Evolutionary conservation across 2,888 invertebrate genomes (phyloP).

Genomic region (Pristionchus arcanus): DNA sequence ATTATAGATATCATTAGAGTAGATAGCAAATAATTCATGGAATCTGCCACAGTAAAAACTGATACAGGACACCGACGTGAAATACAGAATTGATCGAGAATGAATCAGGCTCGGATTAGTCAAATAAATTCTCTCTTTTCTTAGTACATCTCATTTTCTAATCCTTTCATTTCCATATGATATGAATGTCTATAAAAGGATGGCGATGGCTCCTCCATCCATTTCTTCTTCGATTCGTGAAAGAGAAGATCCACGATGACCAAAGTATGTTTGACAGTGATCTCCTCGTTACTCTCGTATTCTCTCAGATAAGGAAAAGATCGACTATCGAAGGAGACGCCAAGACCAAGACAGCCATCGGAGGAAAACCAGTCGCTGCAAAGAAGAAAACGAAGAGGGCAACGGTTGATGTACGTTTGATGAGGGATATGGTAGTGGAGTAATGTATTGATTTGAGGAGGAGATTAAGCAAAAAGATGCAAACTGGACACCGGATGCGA

Average conservation of each 20-base stretch:
- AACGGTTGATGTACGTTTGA: slow-evolving; percentile 2
- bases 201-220: not conserved
- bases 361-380: not conserved
- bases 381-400: slow-evolving; percentile 25
- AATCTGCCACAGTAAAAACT: no score
- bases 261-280: no score
- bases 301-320: not conserved
- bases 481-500: not conserved
- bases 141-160: no score
- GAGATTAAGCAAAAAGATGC: not conserved
- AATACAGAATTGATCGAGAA: no score
- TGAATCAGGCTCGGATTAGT: no score
- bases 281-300: not conserved
- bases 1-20: no score
- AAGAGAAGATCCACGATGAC: no score
- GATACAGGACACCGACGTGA: no score
- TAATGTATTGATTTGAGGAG: not conserved
- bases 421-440: not conserved
- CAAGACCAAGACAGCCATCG: not conserved
- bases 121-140: no score
- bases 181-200: not conserved
- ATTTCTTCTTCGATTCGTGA: not conserved
- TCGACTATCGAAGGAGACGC: not conserved
- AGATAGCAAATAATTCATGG: no score
- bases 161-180: not conserved